phyloP scores from a whole-genome alignment of 2,113 vertebrate genomes.

The Tenrec ecaudatus region DNA sequence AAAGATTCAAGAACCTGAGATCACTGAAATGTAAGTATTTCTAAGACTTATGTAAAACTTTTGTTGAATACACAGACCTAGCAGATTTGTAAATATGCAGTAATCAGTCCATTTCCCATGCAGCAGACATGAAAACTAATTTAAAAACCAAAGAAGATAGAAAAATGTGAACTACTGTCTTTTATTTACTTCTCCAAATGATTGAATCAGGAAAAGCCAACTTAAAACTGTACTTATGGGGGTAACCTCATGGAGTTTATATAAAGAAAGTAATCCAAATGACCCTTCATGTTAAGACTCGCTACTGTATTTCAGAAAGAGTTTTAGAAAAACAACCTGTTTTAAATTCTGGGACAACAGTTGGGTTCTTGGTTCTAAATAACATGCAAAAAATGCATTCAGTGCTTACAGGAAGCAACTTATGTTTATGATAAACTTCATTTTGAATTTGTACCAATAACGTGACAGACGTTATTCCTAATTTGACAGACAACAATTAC shows the following conservation, averaged over 20 bases:
- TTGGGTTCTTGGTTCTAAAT: background rate
- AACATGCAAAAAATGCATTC: background rate
- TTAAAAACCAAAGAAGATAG: conserved; percentile 65
- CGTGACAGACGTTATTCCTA: background rate
- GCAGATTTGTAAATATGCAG: conserved; percentile 80
- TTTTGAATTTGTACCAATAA: background rate
- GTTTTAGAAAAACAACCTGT: conserved; percentile 11
- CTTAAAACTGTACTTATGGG: conserved; percentile 28
- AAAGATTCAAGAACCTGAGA: conserved; percentile 67
- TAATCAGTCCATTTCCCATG: conserved; percentile 73
- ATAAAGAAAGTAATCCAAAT: background rate
- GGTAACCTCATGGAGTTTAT: background rate
- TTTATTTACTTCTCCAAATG: conserved; percentile 49
- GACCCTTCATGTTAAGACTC: conserved; percentile 50
- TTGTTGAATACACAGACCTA: conserved; percentile 74
- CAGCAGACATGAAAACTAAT: conserved; percentile 79
- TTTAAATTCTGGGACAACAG: background rate
- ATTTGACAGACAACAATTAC: background rate
- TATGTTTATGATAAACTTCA: conserved; percentile 2
- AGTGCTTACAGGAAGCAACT: background rate
- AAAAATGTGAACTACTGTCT: background rate
- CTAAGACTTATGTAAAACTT: conserved; percentile 60
- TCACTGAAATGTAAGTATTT: conserved; percentile 59
- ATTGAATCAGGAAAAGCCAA: background rate
- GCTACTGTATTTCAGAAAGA: conserved; percentile 15